Percentiles rank a stretch among this genome's conserved stretches.
These are phyloP conservation scores for Drosophila melanosoma DNA, from an alignment of 2,888 invertebrate species.

Conservation along the genomic window DNA sequence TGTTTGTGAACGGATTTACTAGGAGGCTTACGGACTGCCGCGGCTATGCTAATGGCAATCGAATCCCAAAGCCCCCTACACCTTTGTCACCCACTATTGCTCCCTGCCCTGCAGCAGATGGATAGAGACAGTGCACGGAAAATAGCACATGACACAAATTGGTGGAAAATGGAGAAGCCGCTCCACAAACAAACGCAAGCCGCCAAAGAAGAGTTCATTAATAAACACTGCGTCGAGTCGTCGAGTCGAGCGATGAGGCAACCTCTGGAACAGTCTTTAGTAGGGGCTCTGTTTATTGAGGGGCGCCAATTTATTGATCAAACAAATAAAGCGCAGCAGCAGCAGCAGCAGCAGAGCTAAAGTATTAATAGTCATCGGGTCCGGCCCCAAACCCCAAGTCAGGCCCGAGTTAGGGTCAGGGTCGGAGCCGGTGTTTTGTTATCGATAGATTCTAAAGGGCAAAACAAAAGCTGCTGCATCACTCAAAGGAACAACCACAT, in stretches of 20 bases:
- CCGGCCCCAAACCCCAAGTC: constrained; percentile 8
- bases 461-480: constrained; percentile 12
- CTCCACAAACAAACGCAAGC: constrained; percentile 9
- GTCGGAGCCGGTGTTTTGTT: constrained; percentile 2
- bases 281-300: constrained; percentile 32
- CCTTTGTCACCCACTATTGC: neutral
- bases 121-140: constrained; percentile 52
- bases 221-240: constrained; percentile 45
- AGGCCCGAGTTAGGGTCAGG: constrained; percentile 1
- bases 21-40: constrained; percentile 31
- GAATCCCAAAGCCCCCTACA: constrained; percentile 1
- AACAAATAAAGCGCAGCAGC: constrained; percentile 71
- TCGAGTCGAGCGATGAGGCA: constrained; percentile 42
- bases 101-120: constrained; percentile 6
- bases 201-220: constrained; percentile 72
- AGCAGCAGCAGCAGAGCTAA: constrained; percentile 6
- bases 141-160: constrained; percentile 68
- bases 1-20: constrained; percentile 40
- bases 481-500: neutral
- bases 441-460: constrained; percentile 34
- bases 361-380: constrained; percentile 11
- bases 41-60: constrained; percentile 38
- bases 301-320: constrained; percentile 71
- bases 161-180: constrained; percentile 17
- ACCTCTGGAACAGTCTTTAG: constrained; percentile 15